Conservation (phyloP, 2,888 invertebrate species). For the Ormia ochracea region DNA sequence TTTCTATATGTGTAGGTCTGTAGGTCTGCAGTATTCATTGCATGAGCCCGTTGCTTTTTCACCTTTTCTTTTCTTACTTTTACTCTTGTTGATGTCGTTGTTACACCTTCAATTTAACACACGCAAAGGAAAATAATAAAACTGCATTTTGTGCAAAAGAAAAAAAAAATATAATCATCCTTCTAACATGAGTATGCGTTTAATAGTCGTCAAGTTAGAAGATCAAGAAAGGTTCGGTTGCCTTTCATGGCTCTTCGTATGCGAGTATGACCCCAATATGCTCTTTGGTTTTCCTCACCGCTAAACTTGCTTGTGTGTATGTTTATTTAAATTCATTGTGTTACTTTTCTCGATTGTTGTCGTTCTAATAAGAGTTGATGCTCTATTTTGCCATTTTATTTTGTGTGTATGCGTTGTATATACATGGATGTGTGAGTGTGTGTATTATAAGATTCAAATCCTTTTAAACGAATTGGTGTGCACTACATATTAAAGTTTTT, state of each 20-base stretch:
- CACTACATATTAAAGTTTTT: neutral
- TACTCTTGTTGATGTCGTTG: constrained; percentile 25
- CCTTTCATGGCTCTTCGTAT: constrained; percentile 25
- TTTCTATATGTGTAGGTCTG: constrained; percentile 2
- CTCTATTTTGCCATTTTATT: neutral
- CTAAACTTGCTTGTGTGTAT: neutral
- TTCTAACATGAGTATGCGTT: constrained; percentile 35
- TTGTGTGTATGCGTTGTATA: neutral
- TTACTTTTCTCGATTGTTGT: constrained; percentile 9
- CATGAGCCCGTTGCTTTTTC: neutral
- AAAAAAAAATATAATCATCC: neutral
- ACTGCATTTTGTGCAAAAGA: neutral
- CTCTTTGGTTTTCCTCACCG: constrained; percentile 38
- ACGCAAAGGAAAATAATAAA: neutral
- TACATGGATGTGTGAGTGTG: neutral
- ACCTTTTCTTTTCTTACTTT: neutral
- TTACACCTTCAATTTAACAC: constrained; percentile 44
- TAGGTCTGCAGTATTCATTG: neutral
- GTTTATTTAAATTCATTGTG: neutral
- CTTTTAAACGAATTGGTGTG: constrained; percentile 8
- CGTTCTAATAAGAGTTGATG: constrained; percentile 15
- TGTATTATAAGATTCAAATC: neutral
- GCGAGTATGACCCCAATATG: constrained; percentile 49
- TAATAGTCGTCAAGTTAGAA: constrained; percentile 43
- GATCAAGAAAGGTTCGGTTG: constrained; percentile 53